Evolutionary conservation across 30 jellyfish, hydroid and myxozoan species (phyloP), one percentile per base, ranked within the genome.

Genomic region (Clytia hemisphaerica): DNA sequence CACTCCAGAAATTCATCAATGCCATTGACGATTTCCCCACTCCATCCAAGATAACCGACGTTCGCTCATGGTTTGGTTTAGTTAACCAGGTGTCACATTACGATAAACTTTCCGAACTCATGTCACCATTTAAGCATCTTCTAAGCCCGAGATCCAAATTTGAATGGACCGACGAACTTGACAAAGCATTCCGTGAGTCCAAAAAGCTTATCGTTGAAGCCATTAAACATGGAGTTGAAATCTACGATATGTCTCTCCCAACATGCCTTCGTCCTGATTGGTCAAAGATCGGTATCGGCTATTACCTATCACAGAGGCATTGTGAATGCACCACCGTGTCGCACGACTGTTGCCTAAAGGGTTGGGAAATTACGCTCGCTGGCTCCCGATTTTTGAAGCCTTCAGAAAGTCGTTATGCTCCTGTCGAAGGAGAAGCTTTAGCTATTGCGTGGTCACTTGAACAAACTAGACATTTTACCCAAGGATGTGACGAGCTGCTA

Each of bases 21-120:
- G 80, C 81, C 6, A 76, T 48, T 38, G 42, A 35, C 21, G 53
- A 40, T n/a, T 40, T 40, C n/a, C 53, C 53, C 10, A 40, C 53
- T 7, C 53, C 53, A n/a, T 7, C 53, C 53, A 40, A 10, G 15
- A 40, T n/a, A 10, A 40, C 53, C 53, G 53, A 10, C 53, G n/a
- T 40, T n/a, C 10, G 53, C 10, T 7, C 15, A 7, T 40, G 53
- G 53, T 40, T 40, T 40, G 53, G 66, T 14, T 51, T 51, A 7
- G 66, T 51, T 14, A 51, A 51, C 66, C 19, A 51, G 19, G 66
- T 16, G 12, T 16, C 66, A 12, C 12, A 51, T 29, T 51, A 51
- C 33, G 12, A 51, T 7, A 21, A 51, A 21, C 53, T 40, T 10
- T n/a, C 15, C 53, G 10, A 40, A 10, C 53, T 40, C 53, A 40